Base-by-base conservation (phyloP, 2,888 invertebrate genomes). In the Cheiracanthium punctorium region DNA sequence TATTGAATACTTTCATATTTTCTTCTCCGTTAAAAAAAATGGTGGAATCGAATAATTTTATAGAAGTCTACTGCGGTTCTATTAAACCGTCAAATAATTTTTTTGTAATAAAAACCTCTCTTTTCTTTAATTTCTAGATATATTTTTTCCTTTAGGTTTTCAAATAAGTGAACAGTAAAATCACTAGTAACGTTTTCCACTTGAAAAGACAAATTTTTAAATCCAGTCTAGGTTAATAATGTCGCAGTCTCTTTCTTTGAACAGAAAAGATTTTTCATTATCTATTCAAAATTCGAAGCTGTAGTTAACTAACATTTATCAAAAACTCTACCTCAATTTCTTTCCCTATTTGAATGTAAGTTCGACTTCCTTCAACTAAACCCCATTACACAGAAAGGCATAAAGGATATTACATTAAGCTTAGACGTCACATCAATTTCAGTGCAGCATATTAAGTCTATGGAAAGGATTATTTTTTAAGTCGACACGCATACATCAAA, bases 401-500 rank as follows among this genome's bases (percentile, higher is more conserved):
- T 58, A 74, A 69, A 69, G 69, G 67, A 76, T 76, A 76, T 69
- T 69, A 48, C 76, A 76, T 69, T 69, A 76, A 76, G 76, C 67
- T 30, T 30, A 28, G 30, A 69, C 69, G 76, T 76, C 76, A 76
- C 76, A 76, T 76, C 76, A 43, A 76, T 76, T 76, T 69, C 69
- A 48, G 76, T 14, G n/a, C 43, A 32, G 17, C 43, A 69, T 29
- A 32, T 76, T 43, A 76, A 76, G 67, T 76, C 76, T 24, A 69
- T 76, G 76, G 69, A 76, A 76, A 76, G 65, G 76, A 76, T 76
- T 76, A 76, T 76, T 76, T 76, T 76, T 41, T 70, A 70, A 70
- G 32, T 24, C 70, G 70, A 70, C 70, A 70, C 37, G 70, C 33
- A 70, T 70, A 70, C 70, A 76, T 76, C 69, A 76, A 76, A 65